Base-by-base conservation (phyloP, 2,113 vertebrate genomes). In the Ochotona curzoniae region DNA sequence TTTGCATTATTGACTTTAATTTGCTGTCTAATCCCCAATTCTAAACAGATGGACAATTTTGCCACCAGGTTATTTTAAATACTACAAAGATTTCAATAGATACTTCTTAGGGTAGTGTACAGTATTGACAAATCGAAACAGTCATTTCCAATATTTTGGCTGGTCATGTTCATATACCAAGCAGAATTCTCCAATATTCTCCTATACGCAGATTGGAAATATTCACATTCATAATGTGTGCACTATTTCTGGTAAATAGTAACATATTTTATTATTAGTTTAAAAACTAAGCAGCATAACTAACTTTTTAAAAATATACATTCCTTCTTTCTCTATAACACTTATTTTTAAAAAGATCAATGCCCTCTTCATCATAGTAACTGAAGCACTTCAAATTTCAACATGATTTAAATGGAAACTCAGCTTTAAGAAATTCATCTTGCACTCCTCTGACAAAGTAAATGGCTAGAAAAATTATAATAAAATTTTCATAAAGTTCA, bases 401-500 rank as follows among this genome's bases (percentile, higher is more conserved):
- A 67, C 25, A 49, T 21, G 54, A 91, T 61, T 93, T 85, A 71
- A 71, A 85, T 1, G 14, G 76, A 93, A 96, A 93, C 32, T 85
- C 60, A 5, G 38, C 35, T 95, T 94, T 75, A 85, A 93, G 81
- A 69, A 95, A 96, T 93, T 81, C 35, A 95, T 97, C 91, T 95
- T 90, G 51, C 23, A 87, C 21, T 90, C 49, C 73, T 93, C 54
- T 93, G 94, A 96, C 91, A 96, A 94, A 96, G 85, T 96, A 97
- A 97, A 95, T 96, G 94, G 91, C 75, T 97, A 78, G 84, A 96
- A 97, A 97, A 96, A 96, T 97, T 96, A 96, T 93, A 96, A 96
- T 96, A 93, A 96, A 96, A 96, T 97, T 97, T 97, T 97, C 93
- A 97, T 96, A 96, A 94, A 97, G 95, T 96, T 97, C 93, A 95